Evolutionary conservation across 2,797 vertebrate species (phyloP), one percentile per base, ranked within the genome.

Genomic region (Gadopsis bispinosus): DNA sequence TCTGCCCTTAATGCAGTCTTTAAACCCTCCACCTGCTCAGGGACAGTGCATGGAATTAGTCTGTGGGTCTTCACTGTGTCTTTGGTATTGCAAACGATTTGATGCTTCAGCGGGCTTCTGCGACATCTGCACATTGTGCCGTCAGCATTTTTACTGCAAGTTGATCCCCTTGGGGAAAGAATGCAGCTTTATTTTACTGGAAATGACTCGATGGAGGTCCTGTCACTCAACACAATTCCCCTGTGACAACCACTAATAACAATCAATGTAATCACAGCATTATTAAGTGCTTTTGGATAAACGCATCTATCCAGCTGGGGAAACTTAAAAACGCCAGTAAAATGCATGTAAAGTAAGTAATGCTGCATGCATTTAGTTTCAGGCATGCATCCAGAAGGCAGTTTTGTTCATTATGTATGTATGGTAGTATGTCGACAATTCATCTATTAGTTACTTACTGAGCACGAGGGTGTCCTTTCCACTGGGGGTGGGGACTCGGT

Each of bases 101-200:
- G 6, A 69, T 71, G 64, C 47, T 48, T 47, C 10, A 22, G 11
- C 63, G 62, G 47, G 41, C 29, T 53, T 62, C 37, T 55, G 60
- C 59, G 2, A 26, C 26, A 20, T 71, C 62, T 35, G 37, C 43
- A n/a, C 31, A 63, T 16, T 19, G 2, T 50, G 53, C 55, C 26
- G 17, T 71, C 35, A 64, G 69, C 2, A 5, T 19, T 54, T 83
- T 69, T 53, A 20, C 16, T 56, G 20, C 43, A 37, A 7, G 11
- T 60, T 54, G 53, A 65, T 79, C 66, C 58, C 58, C 63, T 37
- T n/a, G 35, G 79, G 43, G 45, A 67, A 73, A 67, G 56, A 70
- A 66, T 63, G 61, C 37, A 19, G 66, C 64, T 64, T 59, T 20
- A 65, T 77, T 71, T 51, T 1, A 43, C 56, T 53, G 65, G 61